Base-by-base conservation (phyloP, 1,140 invertebrate genomes). In the Gonioctena quinquepunctata region DNA sequence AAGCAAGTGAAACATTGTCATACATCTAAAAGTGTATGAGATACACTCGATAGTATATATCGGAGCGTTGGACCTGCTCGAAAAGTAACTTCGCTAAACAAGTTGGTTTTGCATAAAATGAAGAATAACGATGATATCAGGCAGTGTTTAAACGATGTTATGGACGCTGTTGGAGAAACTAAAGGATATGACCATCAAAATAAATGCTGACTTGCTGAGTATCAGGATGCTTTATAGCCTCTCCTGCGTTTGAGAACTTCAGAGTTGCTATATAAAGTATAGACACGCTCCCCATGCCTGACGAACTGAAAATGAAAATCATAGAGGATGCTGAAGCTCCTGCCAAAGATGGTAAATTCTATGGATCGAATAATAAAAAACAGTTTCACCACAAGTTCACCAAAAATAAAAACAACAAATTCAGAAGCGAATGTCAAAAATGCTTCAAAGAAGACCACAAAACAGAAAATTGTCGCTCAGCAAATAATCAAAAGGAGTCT, bases 201-300 rank as follows among this genome's bases (percentile, higher is more conserved):
- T 77, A 4, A 77, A 74, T 66, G 48, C 26, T 21, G 72, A 76
- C 59, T 72, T 73, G 11, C 70, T 69, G 54, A 42, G 69, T 3
- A 76, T 80, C 11, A 69, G 79, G 75, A 60, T 80, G 26, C 64
- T 82, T 26, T 77, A 80, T 49, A 80, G 75, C 71, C 59, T 81
- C 75, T 6, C 3, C 71, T 5, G 63, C n/a, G 13, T 80, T 59
- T 27, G 74, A 79, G 52, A 79, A 78, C 50, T 81, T 81, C 70
- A 56, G 77, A 63, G 71, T 76, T 63, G 79, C 79, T 6, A 78
- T 80, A n/a, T 76, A 81, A 68, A 73, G 76, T 11, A 61, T 76
- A 0, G 79, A 81, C 52, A 65, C 42, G 21, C 62, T 82, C 22
- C 77, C 75, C 6, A 73, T 42, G 13, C 68, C 73, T 2, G 80